Percentiles rank a stretch among this genome's conserved stretches.
Evolutionary conservation across 2,797 vertebrate genomes (phyloP).

Genomic region (Graptemys geographica): DNA sequence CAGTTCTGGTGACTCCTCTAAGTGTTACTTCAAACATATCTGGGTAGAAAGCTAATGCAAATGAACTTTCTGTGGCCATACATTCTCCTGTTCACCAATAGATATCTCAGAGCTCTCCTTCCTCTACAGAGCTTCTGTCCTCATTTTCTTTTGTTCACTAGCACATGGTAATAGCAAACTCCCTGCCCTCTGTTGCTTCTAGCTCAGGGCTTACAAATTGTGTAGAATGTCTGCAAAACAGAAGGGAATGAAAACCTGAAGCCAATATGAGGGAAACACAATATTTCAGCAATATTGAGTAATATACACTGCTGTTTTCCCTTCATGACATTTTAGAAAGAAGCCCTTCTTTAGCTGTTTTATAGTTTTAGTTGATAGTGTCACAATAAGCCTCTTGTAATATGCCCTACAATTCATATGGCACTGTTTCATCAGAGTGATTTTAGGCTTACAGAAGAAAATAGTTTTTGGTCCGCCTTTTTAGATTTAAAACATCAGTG

Average conservation of each 20-base stretch:
- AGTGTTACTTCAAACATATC: neutral
- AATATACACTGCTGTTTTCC: neutral
- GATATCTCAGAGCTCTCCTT: neutral
- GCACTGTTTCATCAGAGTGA: neutral
- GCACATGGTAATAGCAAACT: neutral
- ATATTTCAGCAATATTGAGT: neutral
- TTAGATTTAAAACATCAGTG: neutral
- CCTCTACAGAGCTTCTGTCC: neutral
- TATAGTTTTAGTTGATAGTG: neutral
- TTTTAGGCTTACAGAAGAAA: neutral
- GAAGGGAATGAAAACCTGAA: constrained; percentile 30
- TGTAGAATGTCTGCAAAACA: neutral
- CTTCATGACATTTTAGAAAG: neutral
- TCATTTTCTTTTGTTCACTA: neutral
- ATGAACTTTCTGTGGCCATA: neutral
- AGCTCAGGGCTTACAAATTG: neutral
- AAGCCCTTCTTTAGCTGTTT: neutral
- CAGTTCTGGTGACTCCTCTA: neutral
- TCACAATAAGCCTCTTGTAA: neutral
- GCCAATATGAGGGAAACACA: neutral
- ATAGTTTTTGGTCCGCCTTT: neutral
- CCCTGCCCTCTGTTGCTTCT: neutral
- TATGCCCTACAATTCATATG: neutral
- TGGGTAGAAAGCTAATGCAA: neutral
- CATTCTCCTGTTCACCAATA: neutral